Conservation (phyloP, 1,140 invertebrate genomes). For the Venturia canescens region DNA sequence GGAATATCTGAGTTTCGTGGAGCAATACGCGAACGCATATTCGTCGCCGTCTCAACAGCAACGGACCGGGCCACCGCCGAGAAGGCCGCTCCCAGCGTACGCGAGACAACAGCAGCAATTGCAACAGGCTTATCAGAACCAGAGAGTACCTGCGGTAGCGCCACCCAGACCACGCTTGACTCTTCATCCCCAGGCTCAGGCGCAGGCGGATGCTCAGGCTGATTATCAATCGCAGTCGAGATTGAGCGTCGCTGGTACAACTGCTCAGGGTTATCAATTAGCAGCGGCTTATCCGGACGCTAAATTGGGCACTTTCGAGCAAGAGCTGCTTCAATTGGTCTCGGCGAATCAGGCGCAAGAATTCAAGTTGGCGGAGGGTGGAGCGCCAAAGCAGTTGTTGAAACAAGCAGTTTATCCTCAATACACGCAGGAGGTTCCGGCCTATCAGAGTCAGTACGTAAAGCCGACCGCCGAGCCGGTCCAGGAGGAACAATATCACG, state of each 20-base stretch:
- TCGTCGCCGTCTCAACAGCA: constrained; percentile 38
- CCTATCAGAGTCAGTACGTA: constrained; percentile 59
- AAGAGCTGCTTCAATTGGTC: constrained; percentile 69
- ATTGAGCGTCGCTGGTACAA: constrained; percentile 59
- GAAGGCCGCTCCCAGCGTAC: constrained; percentile 65
- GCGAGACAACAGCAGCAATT: constrained; percentile 71
- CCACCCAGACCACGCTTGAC: constrained; percentile 67
- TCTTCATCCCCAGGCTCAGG: constrained; percentile 67
- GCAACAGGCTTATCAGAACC: constrained; percentile 71
- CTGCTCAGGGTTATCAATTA: constrained; percentile 59
- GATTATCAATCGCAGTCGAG: constrained; percentile 65
- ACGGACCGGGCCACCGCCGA: constrained; percentile 53
- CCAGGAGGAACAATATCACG: constrained; percentile 69
- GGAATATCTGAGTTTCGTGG: constrained; percentile 69
- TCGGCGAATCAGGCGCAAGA: constrained; percentile 72
- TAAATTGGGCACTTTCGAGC: constrained; percentile 71
- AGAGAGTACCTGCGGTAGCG: constrained; percentile 67
- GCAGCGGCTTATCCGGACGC: constrained; percentile 59
- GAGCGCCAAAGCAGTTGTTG: constrained; percentile 55
- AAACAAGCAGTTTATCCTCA: constrained; percentile 57
- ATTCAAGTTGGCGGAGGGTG: constrained; percentile 64
- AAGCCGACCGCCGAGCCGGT: constrained; percentile 60
- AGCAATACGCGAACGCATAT: constrained; percentile 66
- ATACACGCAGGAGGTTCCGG: constrained; percentile 59
- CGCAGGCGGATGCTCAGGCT: constrained; percentile 64